Percentiles rank a stretch among this genome's conserved stretches.
Conservation (phyloP, 2,888 invertebrate genomes). For the Aquatica leii region DNA sequence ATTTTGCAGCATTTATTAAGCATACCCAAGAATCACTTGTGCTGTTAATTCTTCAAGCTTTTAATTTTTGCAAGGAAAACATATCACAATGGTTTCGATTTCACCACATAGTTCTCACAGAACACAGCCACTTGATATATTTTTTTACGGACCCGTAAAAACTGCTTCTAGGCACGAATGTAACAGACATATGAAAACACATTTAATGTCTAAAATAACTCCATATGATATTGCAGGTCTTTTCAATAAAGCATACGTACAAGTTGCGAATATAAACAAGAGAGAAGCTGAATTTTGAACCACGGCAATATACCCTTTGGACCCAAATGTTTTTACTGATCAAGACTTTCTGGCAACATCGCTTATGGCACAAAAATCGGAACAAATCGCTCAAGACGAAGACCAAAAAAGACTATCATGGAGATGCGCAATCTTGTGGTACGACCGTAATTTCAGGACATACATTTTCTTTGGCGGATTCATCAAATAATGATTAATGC, state of each 20-base stretch:
- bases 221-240: slow-evolving; percentile 13
- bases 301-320: slow-evolving; percentile 26
- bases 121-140: slow-evolving; percentile 18
- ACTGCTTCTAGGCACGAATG: slow-evolving; percentile 26
- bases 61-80: slow-evolving; percentile 29
- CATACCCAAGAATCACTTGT: slow-evolving; percentile 43
- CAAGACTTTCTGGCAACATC: neutral
- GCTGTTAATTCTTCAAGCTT: slow-evolving; percentile 42
- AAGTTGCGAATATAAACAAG: slow-evolving; percentile 2
- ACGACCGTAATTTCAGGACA: no score
- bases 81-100: no score
- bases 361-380: neutral
- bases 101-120: no score
- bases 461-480: no score
- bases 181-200: slow-evolving; percentile 24
- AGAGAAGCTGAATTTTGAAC: slow-evolving; percentile 35
- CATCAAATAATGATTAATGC: no score
- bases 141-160: slow-evolving; percentile 12
- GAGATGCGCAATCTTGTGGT: no score
- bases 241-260: slow-evolving; percentile 7
- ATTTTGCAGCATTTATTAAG: slow-evolving; percentile 42
- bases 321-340: slow-evolving; percentile 42
- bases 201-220: slow-evolving; percentile 18
- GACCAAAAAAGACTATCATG: no score
- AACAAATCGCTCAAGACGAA: neutral